Evolutionary conservation across 2,113 vertebrate genomes (phyloP), one percentile per base, ranked within the genome.

Genomic region (Syngnathus typhle): DNA sequence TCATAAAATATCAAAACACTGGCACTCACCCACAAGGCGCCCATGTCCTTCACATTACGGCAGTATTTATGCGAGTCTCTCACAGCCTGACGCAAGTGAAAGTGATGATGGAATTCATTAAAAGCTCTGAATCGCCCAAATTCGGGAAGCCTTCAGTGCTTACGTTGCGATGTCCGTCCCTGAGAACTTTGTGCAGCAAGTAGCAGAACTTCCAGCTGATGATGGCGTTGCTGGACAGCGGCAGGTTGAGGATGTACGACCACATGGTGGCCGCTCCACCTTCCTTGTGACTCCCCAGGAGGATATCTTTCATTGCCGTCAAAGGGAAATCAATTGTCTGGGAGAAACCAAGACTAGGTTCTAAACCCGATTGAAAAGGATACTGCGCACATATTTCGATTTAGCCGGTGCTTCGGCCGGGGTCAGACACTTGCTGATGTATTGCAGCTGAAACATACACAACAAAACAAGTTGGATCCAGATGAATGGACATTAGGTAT

Each of bases 131-230:
- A 6, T 9, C 39, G 6, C 39, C 39, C 6, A 6, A 7, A 39
- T 39, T 43, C 11, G 41, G 11, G 7, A 43, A 11, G 2, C 39
- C 39, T 23, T 55, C 1, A 23, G 7, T 36, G 65, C 74, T 70
- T 78, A 96, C 96, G 0, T 95, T 95, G 0, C 88, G 88, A 82
- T 98, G 95, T 69, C 96, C 95, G 0, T 94, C 96, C 0, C 96
- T 87, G 7, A 98, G 94, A 2, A 99, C 85, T 58, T 97, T 98
- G 91, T 99, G 96, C 84, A 99, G 91, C 79, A 98, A 91, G 0
- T 99, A 94, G 88, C 96, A 98, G 88, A 96, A 96, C 85, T 98
- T 98, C 96, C 96, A 98, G 89, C 95, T 95, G 72, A 98, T 83
- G 67, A 99, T 92, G 0, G 96, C 92, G 0, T 94, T 95, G 89